phyloP scores from a whole-genome alignment of 2,113 vertebrate species.

The Ophiodon elongatus region DNA sequence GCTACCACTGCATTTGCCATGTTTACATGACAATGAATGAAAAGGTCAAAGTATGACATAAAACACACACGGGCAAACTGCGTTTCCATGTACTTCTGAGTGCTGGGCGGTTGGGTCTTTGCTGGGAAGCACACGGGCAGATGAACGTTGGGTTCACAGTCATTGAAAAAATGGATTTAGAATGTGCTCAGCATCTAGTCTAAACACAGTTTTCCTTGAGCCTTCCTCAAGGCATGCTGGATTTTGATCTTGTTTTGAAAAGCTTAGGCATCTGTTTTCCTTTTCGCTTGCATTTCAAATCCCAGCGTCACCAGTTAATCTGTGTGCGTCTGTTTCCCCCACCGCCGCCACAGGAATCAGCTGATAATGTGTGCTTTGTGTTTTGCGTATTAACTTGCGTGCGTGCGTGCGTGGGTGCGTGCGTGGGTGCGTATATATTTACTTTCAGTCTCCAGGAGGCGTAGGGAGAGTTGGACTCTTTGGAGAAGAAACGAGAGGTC shows the following conservation, averaged over 20 bases:
- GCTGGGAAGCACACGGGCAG: not conserved
- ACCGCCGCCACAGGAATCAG: no score
- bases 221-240: constrained; percentile 6
- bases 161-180: constrained; percentile 28
- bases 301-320: not conserved
- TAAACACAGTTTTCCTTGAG: constrained; percentile 50
- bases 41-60: constrained; percentile 3
- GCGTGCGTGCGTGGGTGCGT: not conserved
- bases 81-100: not conserved
- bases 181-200: constrained; percentile 14
- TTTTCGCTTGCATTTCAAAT: not conserved
- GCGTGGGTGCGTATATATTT: not conserved
- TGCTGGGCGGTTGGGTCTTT: not conserved
- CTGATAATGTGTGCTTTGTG: not conserved
- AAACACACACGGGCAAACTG: not conserved
- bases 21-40: constrained; percentile 28
- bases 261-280: constrained; percentile 40
- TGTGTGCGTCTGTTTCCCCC: no score
- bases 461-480: constrained; percentile 91
- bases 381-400: not conserved
- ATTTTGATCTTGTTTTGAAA: constrained; percentile 45
- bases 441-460: constrained; percentile 97
- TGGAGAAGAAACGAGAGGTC: constrained; percentile 90
- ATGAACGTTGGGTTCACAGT: constrained; percentile 28
- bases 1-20: not conserved